Evolutionary conservation across 2,113 vertebrate genomes (phyloP).

Genomic region (Cinclus mexicanus): DNA sequence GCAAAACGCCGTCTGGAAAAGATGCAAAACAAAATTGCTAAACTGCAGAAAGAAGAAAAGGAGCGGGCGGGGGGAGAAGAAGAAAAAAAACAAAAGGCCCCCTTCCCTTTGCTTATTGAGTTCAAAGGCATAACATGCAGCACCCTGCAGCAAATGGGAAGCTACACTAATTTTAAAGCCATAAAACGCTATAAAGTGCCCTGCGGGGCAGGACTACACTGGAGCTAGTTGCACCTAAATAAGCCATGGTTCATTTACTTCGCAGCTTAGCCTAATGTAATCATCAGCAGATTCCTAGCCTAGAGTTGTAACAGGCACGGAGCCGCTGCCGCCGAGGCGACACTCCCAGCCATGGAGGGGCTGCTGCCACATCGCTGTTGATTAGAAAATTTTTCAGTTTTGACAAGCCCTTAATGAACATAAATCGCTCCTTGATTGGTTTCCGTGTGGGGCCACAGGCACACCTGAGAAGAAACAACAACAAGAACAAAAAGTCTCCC

Average conservation of each 20-base stretch:
- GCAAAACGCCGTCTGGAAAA: slow-evolving; percentile 80
- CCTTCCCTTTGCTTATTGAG: slow-evolving; percentile 85
- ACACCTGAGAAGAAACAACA: slow-evolving; percentile 68
- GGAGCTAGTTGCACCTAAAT: slow-evolving; percentile 85
- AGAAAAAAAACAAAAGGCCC: slow-evolving; percentile 68
- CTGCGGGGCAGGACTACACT: slow-evolving; percentile 80
- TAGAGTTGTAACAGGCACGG: slow-evolving; percentile 82
- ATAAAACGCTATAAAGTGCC: slow-evolving; percentile 83
- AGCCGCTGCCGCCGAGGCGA: slow-evolving; percentile 72
- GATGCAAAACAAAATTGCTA: slow-evolving; percentile 83
- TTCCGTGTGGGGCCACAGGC: slow-evolving; percentile 77
- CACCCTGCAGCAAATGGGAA: slow-evolving; percentile 81
- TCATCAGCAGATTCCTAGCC: slow-evolving; percentile 82
- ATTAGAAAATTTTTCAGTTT: slow-evolving; percentile 89
- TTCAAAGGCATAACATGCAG: slow-evolving; percentile 85
- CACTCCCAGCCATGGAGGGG: slow-evolving; percentile 79
- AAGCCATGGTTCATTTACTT: slow-evolving; percentile 87
- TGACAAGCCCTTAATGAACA: slow-evolving; percentile 87
- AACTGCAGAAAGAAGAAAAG: slow-evolving; percentile 58
- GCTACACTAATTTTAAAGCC: slow-evolving; percentile 88
- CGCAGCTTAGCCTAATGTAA: slow-evolving; percentile 88
- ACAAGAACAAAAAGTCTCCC: neutral
- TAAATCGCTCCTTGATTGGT: slow-evolving; percentile 83
- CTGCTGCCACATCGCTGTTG: slow-evolving; percentile 77
- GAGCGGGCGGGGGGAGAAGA: neutral